Conservation (phyloP, 2,113 vertebrate species). For the Alectura lathami region DNA sequence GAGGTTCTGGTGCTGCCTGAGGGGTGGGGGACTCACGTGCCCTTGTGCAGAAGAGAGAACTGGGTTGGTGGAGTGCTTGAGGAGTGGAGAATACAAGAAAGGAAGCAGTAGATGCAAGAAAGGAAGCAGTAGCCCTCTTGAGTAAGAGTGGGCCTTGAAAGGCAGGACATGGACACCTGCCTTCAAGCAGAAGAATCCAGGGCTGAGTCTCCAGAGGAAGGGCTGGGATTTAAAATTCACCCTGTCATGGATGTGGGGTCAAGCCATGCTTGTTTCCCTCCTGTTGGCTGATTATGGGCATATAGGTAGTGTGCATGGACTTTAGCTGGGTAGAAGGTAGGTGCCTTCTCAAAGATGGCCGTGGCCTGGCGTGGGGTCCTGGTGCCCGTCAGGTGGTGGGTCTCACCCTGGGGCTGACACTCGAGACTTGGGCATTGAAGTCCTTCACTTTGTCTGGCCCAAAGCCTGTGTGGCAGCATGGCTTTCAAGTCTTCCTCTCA, state of each 20-base stretch:
- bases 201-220: neutral
- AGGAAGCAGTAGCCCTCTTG: neutral
- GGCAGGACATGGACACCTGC: neutral
- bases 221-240: neutral
- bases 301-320: neutral
- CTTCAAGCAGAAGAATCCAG: neutral
- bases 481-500: neutral
- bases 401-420: no score
- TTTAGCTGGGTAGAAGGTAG: neutral
- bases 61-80: neutral
- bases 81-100: neutral
- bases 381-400: no score
- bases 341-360: no score
- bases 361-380: neutral
- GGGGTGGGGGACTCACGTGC: neutral
- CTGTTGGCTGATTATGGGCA: neutral
- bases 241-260: neutral
- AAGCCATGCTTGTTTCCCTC: neutral
- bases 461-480: neutral
- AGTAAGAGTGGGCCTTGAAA: neutral
- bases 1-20: neutral
- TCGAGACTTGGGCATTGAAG: fast-evolving
- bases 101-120: neutral
- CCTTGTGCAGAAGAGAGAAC: neutral
- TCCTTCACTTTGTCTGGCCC: neutral